A percentile compares a stretch with the other conserved stretches of the same genome.
Conservation (phyloP, 2,797 vertebrate genomes). For the Peromyscus eremicus region DNA sequence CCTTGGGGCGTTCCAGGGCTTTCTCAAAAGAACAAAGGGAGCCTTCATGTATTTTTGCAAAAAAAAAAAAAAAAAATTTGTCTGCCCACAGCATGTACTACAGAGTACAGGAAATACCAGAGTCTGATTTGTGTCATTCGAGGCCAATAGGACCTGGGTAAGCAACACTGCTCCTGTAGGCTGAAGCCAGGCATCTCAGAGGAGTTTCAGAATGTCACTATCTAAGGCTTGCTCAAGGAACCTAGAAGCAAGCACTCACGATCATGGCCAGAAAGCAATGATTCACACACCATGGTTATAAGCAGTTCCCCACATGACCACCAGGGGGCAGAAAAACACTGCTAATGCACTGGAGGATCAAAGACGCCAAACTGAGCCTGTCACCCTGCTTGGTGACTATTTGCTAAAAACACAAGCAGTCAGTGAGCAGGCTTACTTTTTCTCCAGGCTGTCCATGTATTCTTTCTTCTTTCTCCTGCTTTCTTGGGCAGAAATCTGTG, state of each 20-base stretch:
- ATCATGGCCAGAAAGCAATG: too few species aligned
- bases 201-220: not conserved
- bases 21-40: not conserved
- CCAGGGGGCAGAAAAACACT: slow-evolving; percentile 86
- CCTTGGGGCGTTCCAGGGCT: not conserved
- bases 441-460: slow-evolving; percentile 99
- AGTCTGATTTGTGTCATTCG: not conserved
- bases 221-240: not conserved
- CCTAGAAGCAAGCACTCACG: not conserved
- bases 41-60: not conserved
- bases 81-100: not conserved
- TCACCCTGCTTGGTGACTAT: not conserved
- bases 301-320: slow-evolving; percentile 68
- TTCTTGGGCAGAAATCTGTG: slow-evolving; percentile 98
- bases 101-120: not conserved
- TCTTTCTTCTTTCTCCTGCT: slow-evolving; percentile 99
- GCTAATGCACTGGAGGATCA: not conserved
- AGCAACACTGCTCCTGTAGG: not conserved
- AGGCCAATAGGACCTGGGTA: not conserved
- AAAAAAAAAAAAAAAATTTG: not conserved
- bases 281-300: not conserved
- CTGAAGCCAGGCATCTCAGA: not conserved
- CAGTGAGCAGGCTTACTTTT: slow-evolving; percentile 92
- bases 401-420: not conserved
- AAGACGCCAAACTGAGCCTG: not conserved